Evolutionary conservation across 2,797 vertebrate genomes (phyloP), one percentile per base, ranked within the genome.

Genomic region (Peromyscus attwateri): DNA sequence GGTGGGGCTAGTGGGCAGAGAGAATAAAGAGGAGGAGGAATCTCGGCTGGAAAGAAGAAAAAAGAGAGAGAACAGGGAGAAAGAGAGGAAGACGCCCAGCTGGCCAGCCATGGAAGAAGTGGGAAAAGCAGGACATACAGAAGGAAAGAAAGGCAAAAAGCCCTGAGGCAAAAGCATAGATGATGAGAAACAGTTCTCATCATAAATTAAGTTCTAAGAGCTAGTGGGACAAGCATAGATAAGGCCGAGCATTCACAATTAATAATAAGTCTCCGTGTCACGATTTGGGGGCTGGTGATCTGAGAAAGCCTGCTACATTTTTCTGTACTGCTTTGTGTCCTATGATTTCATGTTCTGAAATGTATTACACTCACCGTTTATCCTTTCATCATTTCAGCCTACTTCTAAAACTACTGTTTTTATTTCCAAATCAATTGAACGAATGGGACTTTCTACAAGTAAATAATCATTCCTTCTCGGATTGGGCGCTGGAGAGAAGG

Each of bases 351-450:
- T 91, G 6, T 57, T 60, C 21, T 75, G 37, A 52, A 84, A 81
- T 87, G 68, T 90, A 68, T 17, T 31, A 10, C 37, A 37, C 73
- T 29, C 46, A 64, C 29, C 34, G 7, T 94, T 75, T 93, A 84
- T 75, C 43, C 23, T 91, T 94, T 49, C 75, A 14, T 71, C 46
- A 70, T 52, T 91, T 91, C 29, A 85, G 19, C 29, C 73, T 81
- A 9, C 6, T 40, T 94, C 70, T 70, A 87, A 95, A 87, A 76
- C 83, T 46, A 87, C 60, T 46, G 70, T 14, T 89, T 73, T 92
- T 85, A 85, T 81, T 96, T 84, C 76, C 71, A 91, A 60, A 71
- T 66, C 49, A 88, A 55, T 34, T 87, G 37, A 84, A 91, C 14
- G 87, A 52, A 75, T 37, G 68, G 27, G 55, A n/a, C 71, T 94